Evolutionary conservation across 1,140 invertebrate species (phyloP), one percentile per base, ranked within the genome.

Genomic region (Drosophila lacteicornis): DNA sequence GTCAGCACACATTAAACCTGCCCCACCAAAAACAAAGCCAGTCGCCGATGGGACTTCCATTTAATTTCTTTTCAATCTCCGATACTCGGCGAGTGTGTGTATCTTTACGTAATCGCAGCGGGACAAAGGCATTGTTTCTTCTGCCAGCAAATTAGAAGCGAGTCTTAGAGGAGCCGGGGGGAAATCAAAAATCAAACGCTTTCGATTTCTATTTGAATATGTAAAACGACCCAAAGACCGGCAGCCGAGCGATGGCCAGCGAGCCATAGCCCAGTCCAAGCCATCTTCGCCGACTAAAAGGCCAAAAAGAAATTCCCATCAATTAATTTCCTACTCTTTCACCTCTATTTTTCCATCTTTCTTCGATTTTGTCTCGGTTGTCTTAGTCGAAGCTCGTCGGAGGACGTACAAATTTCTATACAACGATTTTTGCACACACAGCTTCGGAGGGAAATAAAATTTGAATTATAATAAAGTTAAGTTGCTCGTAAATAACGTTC

Each of bases 131-230:
- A 81, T 90, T 88, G 81, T 90, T 79, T 84, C 80, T 80, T 60
- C 59, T 65, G 63, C 62, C 84, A 77, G 66, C 70, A 76, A 79
- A 84, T 81, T 88, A 87, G 84, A 87, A 87, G 84, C 77, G 11
- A 60, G 61, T 67, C 67, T 9, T 13, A 40, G 36, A 27, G 40
- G 25, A 3, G 12, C 25, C 33, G 45, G 36, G 49, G 45, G 53
- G 46, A 45, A 60, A 63, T 58, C n/a, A 76, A 81, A 81, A 82
- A 82, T 61, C 77, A 73, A 88, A 85, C 82, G 85, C 85, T 88
- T 88, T 88, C 85, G 85, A 90, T 88, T 88, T 88, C 85, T 88
- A 81, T 88, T 88, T 85, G 81, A 88, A 88, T 90, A 88, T 90
- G 75, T 70, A 88, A 90, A 80, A 50, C 59, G 45, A 61, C 43